A percentile compares a stretch with the other conserved stretches of the same genome.
These are phyloP conservation scores for Crotophaga sulcirostris DNA, from an alignment of 2,113 vertebrate genomes.

Conservation along the genomic window DNA sequence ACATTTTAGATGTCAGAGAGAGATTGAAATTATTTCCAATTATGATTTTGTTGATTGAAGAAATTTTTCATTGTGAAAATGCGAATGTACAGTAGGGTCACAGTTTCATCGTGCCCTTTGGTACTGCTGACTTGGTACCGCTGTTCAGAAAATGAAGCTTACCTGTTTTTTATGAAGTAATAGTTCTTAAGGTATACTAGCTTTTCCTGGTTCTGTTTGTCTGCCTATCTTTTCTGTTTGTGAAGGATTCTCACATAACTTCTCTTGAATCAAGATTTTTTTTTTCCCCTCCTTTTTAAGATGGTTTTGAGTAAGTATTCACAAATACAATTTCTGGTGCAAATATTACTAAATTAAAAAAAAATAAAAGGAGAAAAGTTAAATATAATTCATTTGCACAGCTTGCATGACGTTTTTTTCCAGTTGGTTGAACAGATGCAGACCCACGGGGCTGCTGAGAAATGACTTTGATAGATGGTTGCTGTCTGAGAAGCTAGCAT, in stretches of 20 bases:
- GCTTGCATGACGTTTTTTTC: slow-evolving; percentile 76
- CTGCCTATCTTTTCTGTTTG: neutral
- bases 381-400: slow-evolving; percentile 73
- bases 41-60: neutral
- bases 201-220: neutral
- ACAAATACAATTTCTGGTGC: slow-evolving; percentile 9
- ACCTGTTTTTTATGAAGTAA: neutral
- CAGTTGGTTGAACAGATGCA: slow-evolving; percentile 81
- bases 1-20: neutral
- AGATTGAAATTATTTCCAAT: neutral
- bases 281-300: neutral
- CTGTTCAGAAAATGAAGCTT: neutral
- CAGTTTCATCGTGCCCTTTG: neutral
- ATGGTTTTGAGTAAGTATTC: neutral
- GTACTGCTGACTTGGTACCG: neutral
- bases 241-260: neutral
- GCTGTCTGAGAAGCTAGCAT: slow-evolving; percentile 75
- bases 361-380: neutral
- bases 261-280: neutral
- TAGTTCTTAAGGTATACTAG: neutral
- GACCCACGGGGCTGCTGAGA: slow-evolving; percentile 72
- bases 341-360: neutral
- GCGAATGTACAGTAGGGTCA: neutral
- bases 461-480: slow-evolving; percentile 84
- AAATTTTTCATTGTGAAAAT: neutral